A percentile compares a stretch with the other conserved stretches of the same genome.
Conservation (phyloP, 2,888 invertebrate genomes). For the Thereva unica region DNA sequence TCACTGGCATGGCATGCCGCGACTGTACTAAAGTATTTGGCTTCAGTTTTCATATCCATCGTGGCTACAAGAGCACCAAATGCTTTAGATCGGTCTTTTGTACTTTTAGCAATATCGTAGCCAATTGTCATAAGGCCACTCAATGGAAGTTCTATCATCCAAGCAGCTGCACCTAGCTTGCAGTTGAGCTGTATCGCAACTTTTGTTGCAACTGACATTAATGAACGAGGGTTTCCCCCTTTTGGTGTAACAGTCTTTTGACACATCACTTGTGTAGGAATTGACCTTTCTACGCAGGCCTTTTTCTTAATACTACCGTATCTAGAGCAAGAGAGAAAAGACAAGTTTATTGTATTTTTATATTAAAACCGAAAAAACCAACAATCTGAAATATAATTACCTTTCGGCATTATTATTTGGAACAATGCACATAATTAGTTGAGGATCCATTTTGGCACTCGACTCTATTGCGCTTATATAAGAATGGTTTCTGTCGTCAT, state of each 20-base stretch:
- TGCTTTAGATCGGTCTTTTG: slow-evolving; percentile 66
- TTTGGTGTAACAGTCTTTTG: slow-evolving; percentile 49
- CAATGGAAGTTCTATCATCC: slow-evolving; percentile 75
- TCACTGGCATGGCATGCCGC: slow-evolving; percentile 74
- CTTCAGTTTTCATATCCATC: slow-evolving; percentile 62
- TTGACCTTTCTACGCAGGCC: slow-evolving; percentile 73
- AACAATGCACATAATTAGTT: slow-evolving; percentile 71
- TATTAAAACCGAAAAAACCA: slow-evolving; percentile 3
- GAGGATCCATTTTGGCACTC: slow-evolving; percentile 64
- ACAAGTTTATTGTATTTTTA: background rate
- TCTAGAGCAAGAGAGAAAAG: slow-evolving; percentile 45
- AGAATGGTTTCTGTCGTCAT: slow-evolving; percentile 65
- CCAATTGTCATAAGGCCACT: slow-evolving; percentile 79
- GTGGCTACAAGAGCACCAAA: slow-evolving; percentile 83
- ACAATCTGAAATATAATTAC: slow-evolving; percentile 45
- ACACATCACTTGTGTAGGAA: slow-evolving; percentile 67
- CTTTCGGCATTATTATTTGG: slow-evolving; percentile 73
- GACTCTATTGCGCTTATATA: slow-evolving; percentile 68
- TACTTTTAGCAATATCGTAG: slow-evolving; percentile 87
- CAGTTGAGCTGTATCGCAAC: slow-evolving; percentile 91
- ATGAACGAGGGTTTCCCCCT: slow-evolving; percentile 52
- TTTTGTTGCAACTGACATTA: slow-evolving; percentile 87
- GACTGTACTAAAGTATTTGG: slow-evolving; percentile 75
- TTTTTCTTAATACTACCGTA: slow-evolving; percentile 90
- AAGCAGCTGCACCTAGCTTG: slow-evolving; percentile 91